These are phyloP conservation scores for Peromyscus maniculatus DNA, from an alignment of 2,113 vertebrate genomes.

Conservation along the genomic window DNA sequence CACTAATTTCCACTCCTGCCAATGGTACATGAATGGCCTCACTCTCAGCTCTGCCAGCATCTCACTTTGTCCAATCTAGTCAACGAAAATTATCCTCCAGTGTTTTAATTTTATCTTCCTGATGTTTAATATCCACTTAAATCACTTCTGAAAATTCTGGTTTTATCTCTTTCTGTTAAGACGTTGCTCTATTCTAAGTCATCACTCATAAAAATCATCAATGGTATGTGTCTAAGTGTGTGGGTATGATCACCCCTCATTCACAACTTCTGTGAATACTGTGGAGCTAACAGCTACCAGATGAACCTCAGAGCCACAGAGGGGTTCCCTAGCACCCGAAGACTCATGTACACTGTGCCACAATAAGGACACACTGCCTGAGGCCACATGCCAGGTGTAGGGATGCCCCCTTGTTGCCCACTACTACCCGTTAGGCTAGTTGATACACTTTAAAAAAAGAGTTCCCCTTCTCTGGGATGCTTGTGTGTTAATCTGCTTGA, in stretches of 20 bases:
- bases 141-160: conserved; percentile 15
- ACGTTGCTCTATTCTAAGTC: neutral
- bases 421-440: neutral
- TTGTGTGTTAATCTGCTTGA: neutral
- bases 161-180: neutral
- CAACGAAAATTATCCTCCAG: neutral
- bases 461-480: neutral
- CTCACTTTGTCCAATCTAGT: conserved; percentile 25
- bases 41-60: neutral
- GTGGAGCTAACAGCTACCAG: neutral
- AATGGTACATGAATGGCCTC: neutral
- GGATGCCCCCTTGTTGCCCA: neutral
- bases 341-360: neutral
- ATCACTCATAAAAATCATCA: neutral
- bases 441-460: neutral
- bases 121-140: neutral
- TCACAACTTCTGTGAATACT: neutral
- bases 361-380: neutral
- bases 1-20: neutral
- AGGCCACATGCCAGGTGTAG: neutral
- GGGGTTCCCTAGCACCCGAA: neutral
- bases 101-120: conserved; percentile 29
- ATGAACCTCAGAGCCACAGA: neutral
- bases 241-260: neutral
- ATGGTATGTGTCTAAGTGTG: neutral